Conservation (phyloP, 2,797 vertebrate genomes). For the Trichosurus vulpecula region DNA sequence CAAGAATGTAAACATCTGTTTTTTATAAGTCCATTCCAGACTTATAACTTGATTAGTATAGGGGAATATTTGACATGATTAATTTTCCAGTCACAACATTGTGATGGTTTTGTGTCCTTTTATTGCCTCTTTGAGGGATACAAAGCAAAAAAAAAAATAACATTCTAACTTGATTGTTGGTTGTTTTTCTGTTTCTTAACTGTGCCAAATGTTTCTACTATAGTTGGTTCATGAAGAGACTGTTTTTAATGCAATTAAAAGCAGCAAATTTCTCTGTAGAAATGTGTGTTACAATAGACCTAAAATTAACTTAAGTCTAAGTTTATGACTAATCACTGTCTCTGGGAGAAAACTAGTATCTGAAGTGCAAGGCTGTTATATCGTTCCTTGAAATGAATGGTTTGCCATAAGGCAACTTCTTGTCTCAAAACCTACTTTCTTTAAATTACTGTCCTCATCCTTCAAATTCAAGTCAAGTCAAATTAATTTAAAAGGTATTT, state of each 20-base stretch:
- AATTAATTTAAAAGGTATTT: neutral
- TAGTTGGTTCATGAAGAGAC: slow-evolving; percentile 37
- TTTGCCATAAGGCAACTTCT: neutral
- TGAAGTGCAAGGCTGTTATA: neutral
- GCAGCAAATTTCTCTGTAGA: slow-evolving; percentile 26
- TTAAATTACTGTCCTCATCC: neutral
- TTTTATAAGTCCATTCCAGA: slow-evolving; percentile 83
- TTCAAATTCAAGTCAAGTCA: neutral
- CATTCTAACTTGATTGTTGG: slow-evolving; percentile 42
- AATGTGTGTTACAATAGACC: slow-evolving; percentile 49
- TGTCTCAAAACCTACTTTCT: neutral
- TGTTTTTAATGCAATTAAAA: slow-evolving; percentile 43
- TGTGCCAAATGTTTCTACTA: slow-evolving; percentile 40
- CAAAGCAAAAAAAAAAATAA: slow-evolving; percentile 69
- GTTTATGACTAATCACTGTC: neutral
- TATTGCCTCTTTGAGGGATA: slow-evolving; percentile 76
- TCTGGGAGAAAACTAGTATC: neutral
- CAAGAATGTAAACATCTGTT: slow-evolving; percentile 87
- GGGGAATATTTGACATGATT: slow-evolving; percentile 81
- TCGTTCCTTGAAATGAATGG: neutral
- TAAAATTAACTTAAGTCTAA: slow-evolving; percentile 4
- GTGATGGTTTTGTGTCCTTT: slow-evolving; percentile 63
- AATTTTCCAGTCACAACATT: slow-evolving; percentile 82
- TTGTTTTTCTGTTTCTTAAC: neutral
- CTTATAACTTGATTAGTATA: slow-evolving; percentile 85